phyloP scores from a whole-genome alignment of 2,113 vertebrate species.

The Actinemys pallida region DNA sequence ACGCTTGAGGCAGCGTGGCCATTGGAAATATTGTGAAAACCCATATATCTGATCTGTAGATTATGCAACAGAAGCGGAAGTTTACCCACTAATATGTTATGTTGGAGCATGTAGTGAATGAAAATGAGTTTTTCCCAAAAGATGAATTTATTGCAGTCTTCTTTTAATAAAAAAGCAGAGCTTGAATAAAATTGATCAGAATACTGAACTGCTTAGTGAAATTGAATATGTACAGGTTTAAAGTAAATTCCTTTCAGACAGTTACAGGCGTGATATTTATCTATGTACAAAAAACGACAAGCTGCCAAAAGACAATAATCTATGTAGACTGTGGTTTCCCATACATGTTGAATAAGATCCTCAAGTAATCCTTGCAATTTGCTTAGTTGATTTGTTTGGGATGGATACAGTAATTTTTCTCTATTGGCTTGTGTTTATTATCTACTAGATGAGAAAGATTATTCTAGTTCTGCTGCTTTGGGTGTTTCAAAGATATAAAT shows the following conservation, averaged over 20 bases:
- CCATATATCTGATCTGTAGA: not conserved
- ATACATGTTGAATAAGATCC: not conserved
- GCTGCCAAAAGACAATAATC: constrained; percentile 17
- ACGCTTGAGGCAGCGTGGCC: rapidly evolving
- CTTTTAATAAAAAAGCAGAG: not conserved
- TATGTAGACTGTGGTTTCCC: not conserved
- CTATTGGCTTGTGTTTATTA: not conserved
- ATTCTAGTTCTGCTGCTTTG: not conserved
- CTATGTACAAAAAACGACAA: constrained; percentile 3
- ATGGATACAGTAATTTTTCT: constrained; percentile 13
- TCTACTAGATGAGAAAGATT: not conserved
- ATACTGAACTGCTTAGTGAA: not conserved
- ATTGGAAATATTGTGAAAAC: not conserved
- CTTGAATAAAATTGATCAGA: constrained; percentile 17
- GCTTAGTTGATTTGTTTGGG: not conserved
- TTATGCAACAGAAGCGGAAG: not conserved
- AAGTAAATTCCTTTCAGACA: constrained; percentile 33
- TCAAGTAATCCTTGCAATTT: constrained; percentile 37
- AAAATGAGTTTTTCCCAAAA: not conserved
- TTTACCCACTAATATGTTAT: not conserved
- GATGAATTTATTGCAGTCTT: not conserved
- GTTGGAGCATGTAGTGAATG: not conserved
- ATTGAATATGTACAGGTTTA: constrained; percentile 30
- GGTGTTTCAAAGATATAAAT: constrained; percentile 16
- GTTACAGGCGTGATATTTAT: constrained; percentile 6